Percentiles rank a stretch among this genome's conserved stretches.
These are phyloP conservation scores for Isurus oxyrinchus DNA, from an alignment of 2,113 vertebrate species.

Conservation along the genomic window DNA sequence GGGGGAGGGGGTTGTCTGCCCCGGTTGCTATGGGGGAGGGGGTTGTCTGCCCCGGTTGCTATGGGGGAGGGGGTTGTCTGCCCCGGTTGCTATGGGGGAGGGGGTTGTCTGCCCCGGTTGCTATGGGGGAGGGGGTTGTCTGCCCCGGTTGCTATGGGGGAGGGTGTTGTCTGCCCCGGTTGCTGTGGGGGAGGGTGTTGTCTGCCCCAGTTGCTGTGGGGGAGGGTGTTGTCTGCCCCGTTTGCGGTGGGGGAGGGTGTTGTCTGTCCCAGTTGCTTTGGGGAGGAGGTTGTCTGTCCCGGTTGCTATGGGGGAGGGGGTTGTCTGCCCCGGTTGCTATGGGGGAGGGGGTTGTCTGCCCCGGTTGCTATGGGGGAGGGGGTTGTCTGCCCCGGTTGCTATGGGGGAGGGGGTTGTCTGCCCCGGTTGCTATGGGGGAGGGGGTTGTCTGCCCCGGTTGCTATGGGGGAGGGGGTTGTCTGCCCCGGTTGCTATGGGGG, in stretches of 20 bases:
- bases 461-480: no score
- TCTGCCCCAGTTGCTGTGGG: not conserved
- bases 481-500: no score
- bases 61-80: not conserved
- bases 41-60: not conserved
- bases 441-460: no score
- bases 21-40: not conserved
- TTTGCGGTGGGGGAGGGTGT: not conserved
- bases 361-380: not conserved
- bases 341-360: not conserved
- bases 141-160: not conserved
- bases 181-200: not conserved
- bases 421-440: not conserved
- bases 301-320: not conserved
- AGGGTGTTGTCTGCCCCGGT: not conserved
- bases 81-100: not conserved
- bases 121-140: not conserved
- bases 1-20: not conserved
- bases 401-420: not conserved
- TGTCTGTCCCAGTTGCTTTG: not conserved
- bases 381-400: not conserved
- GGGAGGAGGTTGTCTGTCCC: not conserved
- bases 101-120: not conserved
- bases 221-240: no score
- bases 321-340: not conserved